These are phyloP conservation scores for Grus americana DNA, from an alignment of 2,113 vertebrate genomes.

Conservation along the genomic window DNA sequence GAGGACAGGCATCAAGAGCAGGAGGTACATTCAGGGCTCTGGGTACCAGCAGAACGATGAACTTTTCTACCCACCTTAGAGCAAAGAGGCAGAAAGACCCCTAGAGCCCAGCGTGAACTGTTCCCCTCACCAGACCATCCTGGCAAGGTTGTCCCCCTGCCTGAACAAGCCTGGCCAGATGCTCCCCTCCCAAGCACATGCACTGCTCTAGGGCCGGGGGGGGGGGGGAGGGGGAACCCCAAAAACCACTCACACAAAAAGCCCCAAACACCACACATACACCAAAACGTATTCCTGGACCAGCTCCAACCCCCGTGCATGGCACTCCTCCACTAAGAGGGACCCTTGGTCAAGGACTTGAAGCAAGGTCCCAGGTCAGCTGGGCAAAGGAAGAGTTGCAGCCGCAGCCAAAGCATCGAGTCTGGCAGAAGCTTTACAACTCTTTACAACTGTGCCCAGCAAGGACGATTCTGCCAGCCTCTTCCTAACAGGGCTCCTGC, in stretches of 20 bases:
- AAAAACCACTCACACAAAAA: too few species aligned
- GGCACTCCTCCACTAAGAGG: not conserved
- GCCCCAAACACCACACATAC: too few species aligned
- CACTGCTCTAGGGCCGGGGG: not conserved
- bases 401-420: not conserved
- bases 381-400: not conserved
- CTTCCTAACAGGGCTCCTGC: not conserved
- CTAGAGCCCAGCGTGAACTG: not conserved
- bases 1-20: not conserved
- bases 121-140: not conserved
- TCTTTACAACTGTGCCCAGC: not conserved
- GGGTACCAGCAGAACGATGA: not conserved
- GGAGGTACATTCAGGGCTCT: accelerated
- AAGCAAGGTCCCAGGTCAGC: not conserved
- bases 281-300: not conserved
- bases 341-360: not conserved
- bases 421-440: not conserved
- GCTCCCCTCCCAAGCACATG: not conserved
- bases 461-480: not conserved
- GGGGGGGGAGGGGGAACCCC: too few species aligned
- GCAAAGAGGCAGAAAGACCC: not conserved
- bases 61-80: not conserved
- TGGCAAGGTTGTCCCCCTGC: not conserved
- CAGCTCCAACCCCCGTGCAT: not conserved
- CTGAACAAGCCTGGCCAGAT: not conserved